Evolutionary conservation across 2,888 invertebrate species (phyloP).

Genomic region (Cephus pulcher): DNA sequence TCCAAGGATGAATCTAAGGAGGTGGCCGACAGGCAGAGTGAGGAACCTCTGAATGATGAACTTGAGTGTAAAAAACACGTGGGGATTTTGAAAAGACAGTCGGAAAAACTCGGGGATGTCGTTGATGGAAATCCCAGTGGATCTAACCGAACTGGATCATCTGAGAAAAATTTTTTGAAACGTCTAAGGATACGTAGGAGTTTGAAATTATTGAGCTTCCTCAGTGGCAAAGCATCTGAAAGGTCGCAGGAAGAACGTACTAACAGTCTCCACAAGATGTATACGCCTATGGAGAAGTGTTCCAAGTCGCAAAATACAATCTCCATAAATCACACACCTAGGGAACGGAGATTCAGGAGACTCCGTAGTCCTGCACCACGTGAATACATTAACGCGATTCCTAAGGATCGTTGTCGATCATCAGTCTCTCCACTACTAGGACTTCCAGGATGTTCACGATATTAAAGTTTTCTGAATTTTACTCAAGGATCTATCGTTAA

Average conservation of each 20-base stretch:
- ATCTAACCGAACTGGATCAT: slow-evolving; percentile 35
- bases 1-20: slow-evolving; percentile 13
- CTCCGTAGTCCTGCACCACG: slow-evolving; percentile 39
- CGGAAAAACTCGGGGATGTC: slow-evolving; percentile 45
- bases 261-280: slow-evolving; percentile 53
- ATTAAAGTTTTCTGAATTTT: slow-evolving; percentile 36
- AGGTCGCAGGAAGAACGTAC: slow-evolving; percentile 58
- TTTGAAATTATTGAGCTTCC: slow-evolving; percentile 57
- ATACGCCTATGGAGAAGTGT: slow-evolving; percentile 52
- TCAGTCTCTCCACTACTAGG: slow-evolving; percentile 42
- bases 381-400: background rate
- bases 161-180: slow-evolving; percentile 51
- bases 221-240: slow-evolving; percentile 55
- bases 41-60: slow-evolving; percentile 33
- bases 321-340: slow-evolving; percentile 59
- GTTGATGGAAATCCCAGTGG: slow-evolving; percentile 35
- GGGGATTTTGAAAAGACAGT: slow-evolving; percentile 49
- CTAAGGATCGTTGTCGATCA: slow-evolving; percentile 6
- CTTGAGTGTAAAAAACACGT: slow-evolving; percentile 43
- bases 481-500: slow-evolving; percentile 28
- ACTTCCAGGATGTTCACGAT: slow-evolving; percentile 50
- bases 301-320: slow-evolving; percentile 55
- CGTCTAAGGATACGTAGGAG: slow-evolving; percentile 53
- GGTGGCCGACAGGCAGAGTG: slow-evolving; percentile 19
- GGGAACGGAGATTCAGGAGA: slow-evolving; percentile 62